phyloP scores from a whole-genome alignment of 2,113 vertebrate species.

The Sciurus niger region DNA sequence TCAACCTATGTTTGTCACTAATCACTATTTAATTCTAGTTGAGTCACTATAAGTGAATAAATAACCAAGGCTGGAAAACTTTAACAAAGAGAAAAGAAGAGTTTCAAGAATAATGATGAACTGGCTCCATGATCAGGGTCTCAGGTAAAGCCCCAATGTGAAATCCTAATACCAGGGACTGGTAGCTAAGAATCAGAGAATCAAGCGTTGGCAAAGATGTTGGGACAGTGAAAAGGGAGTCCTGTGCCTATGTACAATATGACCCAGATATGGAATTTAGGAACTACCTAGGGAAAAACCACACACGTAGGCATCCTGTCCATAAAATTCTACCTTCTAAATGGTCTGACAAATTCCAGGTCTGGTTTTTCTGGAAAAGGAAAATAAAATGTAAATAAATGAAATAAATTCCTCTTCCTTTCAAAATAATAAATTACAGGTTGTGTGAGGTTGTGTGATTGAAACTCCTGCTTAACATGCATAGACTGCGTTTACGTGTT shows the following conservation, averaged over 20 bases:
- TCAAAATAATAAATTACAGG: constrained; percentile 40
- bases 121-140: background rate
- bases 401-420: background rate
- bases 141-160: background rate
- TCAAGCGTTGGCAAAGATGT: background rate
- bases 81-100: background rate
- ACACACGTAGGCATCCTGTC: accelerated
- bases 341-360: background rate
- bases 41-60: background rate
- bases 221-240: background rate
- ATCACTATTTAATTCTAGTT: background rate
- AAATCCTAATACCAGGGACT: background rate
- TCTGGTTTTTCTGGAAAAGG: constrained; percentile 25
- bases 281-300: background rate
- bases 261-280: background rate
- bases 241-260: background rate
- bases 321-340: background rate
- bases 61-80: background rate
- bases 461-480: constrained; percentile 47
- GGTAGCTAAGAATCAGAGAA: background rate
- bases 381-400: constrained; percentile 6
- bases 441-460: background rate
- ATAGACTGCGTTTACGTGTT: background rate
- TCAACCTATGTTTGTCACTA: background rate
- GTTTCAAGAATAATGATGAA: background rate